These are phyloP conservation scores for Hyles vespertilio DNA, from an alignment of 1,140 invertebrate genomes.

Conservation along the genomic window DNA sequence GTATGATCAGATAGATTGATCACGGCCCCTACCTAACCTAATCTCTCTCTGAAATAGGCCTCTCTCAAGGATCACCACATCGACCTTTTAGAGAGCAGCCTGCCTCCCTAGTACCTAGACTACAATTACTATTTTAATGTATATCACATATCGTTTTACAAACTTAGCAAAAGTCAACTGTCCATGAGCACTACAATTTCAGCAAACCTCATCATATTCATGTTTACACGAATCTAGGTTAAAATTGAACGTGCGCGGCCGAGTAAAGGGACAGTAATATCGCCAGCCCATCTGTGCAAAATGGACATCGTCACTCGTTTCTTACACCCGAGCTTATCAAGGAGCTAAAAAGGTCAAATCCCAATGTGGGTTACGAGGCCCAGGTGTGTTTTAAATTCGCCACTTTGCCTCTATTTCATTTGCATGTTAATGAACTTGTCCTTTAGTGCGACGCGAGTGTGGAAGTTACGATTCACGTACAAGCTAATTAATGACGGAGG, in stretches of 20 bases:
- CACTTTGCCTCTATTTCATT: constrained; percentile 21
- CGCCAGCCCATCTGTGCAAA: constrained; percentile 21
- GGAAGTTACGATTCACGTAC: neutral
- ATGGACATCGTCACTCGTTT: constrained; percentile 16
- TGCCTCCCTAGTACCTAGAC: too few relatives aligned
- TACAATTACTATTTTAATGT: too few relatives aligned
- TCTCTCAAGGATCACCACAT: too few relatives aligned
- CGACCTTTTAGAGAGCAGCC: too few relatives aligned
- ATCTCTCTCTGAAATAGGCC: too few relatives aligned
- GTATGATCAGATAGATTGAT: too few relatives aligned
- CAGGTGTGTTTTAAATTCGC: constrained; percentile 21
- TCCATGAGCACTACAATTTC: too few relatives aligned
- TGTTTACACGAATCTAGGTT: constrained; percentile 8
- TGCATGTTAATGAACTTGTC: constrained; percentile 24
- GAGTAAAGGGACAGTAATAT: constrained; percentile 19
- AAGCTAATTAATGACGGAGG: neutral
- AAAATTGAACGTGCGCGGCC: constrained; percentile 12
- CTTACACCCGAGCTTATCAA: constrained; percentile 11
- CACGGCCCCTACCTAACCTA: too few relatives aligned
- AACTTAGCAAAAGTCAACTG: too few relatives aligned
- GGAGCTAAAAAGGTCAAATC: constrained; percentile 18
- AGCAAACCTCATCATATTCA: too few relatives aligned
- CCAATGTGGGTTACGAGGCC: constrained; percentile 15
- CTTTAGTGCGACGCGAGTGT: too few relatives aligned
- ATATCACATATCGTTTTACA: too few relatives aligned